Conservation (phyloP, 2,113 vertebrate species). For the Oxygymnocypris stewartii region DNA sequence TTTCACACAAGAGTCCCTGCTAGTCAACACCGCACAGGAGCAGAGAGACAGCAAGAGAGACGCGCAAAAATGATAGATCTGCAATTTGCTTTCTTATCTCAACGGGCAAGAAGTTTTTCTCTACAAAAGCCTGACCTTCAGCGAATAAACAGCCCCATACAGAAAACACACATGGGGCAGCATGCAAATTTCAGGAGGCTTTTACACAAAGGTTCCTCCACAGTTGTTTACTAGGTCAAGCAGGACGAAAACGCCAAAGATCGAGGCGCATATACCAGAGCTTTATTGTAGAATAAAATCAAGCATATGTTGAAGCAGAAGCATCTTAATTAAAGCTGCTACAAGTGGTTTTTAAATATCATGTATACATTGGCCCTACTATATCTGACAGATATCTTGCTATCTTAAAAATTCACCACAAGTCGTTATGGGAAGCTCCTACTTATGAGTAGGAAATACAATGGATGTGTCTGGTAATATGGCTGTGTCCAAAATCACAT, state of each 20-base stretch:
- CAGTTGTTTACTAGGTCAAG: conserved; percentile 57
- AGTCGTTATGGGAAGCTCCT: no score
- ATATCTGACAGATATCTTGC: not conserved
- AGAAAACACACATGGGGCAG: conserved; percentile 68
- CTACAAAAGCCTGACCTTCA: conserved; percentile 88
- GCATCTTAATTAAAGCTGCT: not conserved
- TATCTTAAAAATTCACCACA: no score
- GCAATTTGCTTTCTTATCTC: conserved; percentile 89
- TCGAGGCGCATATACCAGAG: not conserved
- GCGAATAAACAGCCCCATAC: conserved; percentile 77
- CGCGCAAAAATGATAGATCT: conserved; percentile 77
- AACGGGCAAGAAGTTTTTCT: conserved; percentile 86
- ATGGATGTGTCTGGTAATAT: not conserved
- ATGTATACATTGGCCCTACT: not conserved
- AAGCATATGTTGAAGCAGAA: not conserved
- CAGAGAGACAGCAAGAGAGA: conserved; percentile 38
- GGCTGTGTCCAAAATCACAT: not conserved
- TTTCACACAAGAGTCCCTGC: conserved; percentile 77
- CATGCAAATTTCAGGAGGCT: conserved; percentile 52
- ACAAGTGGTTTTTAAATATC: not conserved
- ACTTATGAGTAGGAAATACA: no score
- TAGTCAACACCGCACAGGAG: conserved; percentile 54
- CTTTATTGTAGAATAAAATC: conserved; percentile 10
- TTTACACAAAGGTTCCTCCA: conserved; percentile 48
- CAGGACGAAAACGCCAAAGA: not conserved